These are phyloP conservation scores for Bombus superbus DNA, from an alignment of 1,140 invertebrate genomes.

Conservation along the genomic window DNA sequence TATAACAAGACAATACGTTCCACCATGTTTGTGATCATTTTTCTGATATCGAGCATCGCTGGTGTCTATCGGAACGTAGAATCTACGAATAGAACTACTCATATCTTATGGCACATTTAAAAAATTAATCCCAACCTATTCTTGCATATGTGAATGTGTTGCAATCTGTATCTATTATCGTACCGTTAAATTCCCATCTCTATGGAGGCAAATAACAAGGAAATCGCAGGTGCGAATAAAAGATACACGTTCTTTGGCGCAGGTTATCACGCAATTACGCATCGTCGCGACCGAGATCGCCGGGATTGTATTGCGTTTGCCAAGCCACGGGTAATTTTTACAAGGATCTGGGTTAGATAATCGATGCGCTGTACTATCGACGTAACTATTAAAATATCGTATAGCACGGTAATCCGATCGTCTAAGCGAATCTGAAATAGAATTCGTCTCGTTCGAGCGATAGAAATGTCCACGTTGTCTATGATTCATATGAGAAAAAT, in stretches of 20 bases:
- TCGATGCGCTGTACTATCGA: constrained; percentile 28
- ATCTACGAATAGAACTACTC: no score
- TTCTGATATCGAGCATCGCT: no score
- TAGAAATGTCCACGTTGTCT: not conserved
- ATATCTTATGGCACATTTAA: no score
- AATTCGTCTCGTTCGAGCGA: not conserved
- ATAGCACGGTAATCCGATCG: constrained; percentile 15
- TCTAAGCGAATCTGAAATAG: not conserved
- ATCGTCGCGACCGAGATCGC: constrained; percentile 29
- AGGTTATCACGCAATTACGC: constrained; percentile 30
- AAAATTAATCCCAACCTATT: no score
- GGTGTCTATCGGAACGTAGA: no score
- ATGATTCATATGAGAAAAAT: not conserved
- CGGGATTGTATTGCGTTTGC: constrained; percentile 43
- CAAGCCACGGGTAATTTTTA: constrained; percentile 41
- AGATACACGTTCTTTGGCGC: not conserved
- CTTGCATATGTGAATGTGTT: no score
- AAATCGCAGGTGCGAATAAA: constrained; percentile 21
- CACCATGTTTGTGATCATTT: no score
- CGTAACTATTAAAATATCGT: constrained; percentile 45
- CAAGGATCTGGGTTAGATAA: constrained; percentile 50
- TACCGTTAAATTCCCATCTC: not conserved
- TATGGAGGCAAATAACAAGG: not conserved
- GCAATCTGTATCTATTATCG: no score
- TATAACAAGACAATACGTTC: no score